Percentiles rank a stretch among this genome's conserved stretches.
Evolutionary conservation across 2,888 invertebrate species (phyloP).

Genomic region (Oeneis ivallda): DNA sequence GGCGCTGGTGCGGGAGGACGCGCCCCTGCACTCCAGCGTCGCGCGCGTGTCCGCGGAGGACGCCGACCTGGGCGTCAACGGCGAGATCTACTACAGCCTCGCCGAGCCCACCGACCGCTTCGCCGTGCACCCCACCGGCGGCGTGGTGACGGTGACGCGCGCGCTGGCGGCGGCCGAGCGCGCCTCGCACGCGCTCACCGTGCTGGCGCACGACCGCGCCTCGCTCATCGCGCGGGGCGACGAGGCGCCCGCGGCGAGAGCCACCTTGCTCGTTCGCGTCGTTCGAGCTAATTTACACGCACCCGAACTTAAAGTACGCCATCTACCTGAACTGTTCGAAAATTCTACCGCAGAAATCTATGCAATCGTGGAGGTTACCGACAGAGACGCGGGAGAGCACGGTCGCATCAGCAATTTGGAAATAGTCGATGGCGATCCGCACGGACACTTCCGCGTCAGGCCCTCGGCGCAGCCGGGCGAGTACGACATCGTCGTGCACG

Average conservation of each 20-base stretch:
- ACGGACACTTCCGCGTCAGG: conserved; percentile 91
- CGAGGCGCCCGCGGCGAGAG: conserved; percentile 87
- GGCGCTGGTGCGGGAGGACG: conserved; percentile 93
- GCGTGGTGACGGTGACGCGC: conserved; percentile 91
- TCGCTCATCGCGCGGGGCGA: conserved; percentile 77
- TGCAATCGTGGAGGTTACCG: conserved; percentile 92
- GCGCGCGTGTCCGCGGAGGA: conserved; percentile 93
- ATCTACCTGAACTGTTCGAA: conserved; percentile 90
- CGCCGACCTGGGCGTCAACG: conserved; percentile 97
- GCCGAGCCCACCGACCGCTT: conserved; percentile 91
- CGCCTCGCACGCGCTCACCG: conserved; percentile 86
- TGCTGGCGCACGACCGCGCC: conserved; percentile 94
- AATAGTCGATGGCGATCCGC: conserved; percentile 94
- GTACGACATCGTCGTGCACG: conserved; percentile 90
- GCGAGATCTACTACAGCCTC: conserved; percentile 98
- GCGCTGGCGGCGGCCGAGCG: conserved; percentile 87
- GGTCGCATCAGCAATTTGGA: conserved; percentile 91
- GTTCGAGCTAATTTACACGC: conserved; percentile 92
- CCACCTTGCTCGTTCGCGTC: conserved; percentile 88
- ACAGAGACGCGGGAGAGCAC: conserved; percentile 91
- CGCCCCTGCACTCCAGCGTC: conserved; percentile 91
- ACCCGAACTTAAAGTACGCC: conserved; percentile 91
- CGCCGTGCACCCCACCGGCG: conserved; percentile 95
- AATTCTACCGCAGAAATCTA: conserved; percentile 92
- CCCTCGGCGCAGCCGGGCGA: conserved; percentile 85